Conservation (phyloP, 2,888 invertebrate species). For the Ferrisia virgata region DNA sequence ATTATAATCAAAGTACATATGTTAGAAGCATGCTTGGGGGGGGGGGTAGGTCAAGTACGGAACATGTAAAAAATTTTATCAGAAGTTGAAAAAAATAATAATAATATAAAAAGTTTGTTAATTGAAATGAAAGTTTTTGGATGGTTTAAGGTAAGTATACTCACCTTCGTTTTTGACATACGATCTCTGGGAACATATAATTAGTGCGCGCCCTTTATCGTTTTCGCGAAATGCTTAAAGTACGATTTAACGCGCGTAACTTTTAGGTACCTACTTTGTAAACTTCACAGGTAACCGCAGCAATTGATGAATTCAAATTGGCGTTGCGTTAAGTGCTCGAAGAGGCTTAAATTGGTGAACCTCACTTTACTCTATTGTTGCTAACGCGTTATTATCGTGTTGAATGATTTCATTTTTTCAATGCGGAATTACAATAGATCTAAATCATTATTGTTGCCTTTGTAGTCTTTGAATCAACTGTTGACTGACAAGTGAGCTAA, state of each 20-base stretch:
- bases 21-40: too few species aligned
- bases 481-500: too few species aligned
- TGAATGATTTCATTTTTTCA: not conserved
- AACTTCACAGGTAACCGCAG: constrained; percentile 24
- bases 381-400: constrained; percentile 9
- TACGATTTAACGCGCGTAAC: constrained; percentile 29
- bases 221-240: constrained; percentile 10
- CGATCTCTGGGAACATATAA: not conserved
- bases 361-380: constrained; percentile 12
- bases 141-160: not conserved
- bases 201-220: not conserved
- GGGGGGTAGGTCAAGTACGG: not conserved
- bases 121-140: not conserved
- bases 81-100: not conserved
- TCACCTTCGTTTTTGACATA: constrained; percentile 4
- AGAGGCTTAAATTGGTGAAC: not conserved
- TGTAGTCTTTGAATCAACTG: not conserved
- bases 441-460: not conserved
- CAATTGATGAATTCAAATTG: constrained; percentile 20
- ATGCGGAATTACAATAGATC: not conserved
- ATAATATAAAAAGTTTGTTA: not conserved
- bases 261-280: constrained; percentile 20
- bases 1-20: too few species aligned
- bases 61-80: not conserved
- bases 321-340: not conserved